phyloP scores from a whole-genome alignment of 2,113 vertebrate species.

The Isichthys henryi region DNA sequence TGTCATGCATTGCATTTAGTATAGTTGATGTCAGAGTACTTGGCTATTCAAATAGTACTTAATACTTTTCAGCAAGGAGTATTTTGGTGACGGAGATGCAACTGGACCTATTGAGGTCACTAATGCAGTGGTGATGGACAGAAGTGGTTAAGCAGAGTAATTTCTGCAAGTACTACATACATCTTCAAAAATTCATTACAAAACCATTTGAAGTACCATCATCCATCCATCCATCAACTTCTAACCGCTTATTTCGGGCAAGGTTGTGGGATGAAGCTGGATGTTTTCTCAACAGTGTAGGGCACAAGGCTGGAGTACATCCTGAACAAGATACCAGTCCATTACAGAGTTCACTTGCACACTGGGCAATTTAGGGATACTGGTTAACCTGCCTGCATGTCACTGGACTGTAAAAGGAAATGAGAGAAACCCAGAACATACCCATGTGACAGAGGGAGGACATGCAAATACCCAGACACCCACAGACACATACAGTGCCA shows the following conservation, averaged over 20 bases:
- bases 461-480: background rate
- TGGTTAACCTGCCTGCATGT: background rate
- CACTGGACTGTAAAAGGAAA: background rate
- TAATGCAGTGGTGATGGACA: background rate
- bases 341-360: background rate
- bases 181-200: background rate
- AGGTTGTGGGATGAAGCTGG: background rate
- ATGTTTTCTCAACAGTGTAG: background rate
- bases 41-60: background rate
- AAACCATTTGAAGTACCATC: background rate
- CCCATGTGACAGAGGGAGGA: background rate
- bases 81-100: background rate
- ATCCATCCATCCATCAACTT: background rate
- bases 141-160: background rate
- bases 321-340: background rate
- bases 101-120: background rate
- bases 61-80: background rate
- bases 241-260: background rate
- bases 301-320: background rate
- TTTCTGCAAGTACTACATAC: background rate
- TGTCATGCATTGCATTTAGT: background rate
- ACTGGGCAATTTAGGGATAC: background rate
- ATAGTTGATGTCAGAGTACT: background rate
- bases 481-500: no score
- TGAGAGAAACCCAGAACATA: background rate